Percentiles rank a stretch among this genome's conserved stretches.
These are phyloP conservation scores for Eupithecia subfuscata DNA, from an alignment of 2,888 invertebrate species.

Conservation along the genomic window DNA sequence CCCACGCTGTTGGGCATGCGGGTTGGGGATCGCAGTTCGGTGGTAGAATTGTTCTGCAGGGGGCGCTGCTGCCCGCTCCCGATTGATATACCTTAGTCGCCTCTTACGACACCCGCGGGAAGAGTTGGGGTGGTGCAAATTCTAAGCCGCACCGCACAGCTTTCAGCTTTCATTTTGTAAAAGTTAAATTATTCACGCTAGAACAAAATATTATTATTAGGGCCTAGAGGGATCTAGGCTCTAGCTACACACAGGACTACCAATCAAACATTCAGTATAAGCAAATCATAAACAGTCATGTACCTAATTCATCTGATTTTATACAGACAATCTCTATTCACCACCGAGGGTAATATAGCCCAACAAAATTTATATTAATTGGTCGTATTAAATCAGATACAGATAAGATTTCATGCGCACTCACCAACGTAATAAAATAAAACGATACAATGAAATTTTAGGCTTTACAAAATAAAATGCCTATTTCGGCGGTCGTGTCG, in stretches of 20 bases:
- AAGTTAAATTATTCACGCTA: background rate
- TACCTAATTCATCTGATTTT: background rate
- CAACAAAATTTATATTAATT: constrained; percentile 16
- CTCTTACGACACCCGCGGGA: too few relatives aligned
- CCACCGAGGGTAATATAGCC: background rate
- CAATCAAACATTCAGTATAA: background rate
- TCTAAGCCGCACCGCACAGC: too few relatives aligned
- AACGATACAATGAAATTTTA: constrained; percentile 43
- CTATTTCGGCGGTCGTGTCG: constrained; percentile 57
- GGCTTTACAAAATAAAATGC: constrained; percentile 50
- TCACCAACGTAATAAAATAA: constrained; percentile 38
- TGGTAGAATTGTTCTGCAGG: too few relatives aligned
- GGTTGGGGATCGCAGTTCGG: too few relatives aligned
- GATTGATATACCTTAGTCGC: too few relatives aligned
- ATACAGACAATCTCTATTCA: background rate
- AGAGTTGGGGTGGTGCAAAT: too few relatives aligned
- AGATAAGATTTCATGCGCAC: constrained; percentile 27
- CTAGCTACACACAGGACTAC: background rate
- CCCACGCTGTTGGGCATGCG: too few relatives aligned
- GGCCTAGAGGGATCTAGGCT: too few relatives aligned
- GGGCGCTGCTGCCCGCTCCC: too few relatives aligned
- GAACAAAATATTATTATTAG: background rate
- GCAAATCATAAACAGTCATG: background rate
- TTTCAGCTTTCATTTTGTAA: too few relatives aligned
- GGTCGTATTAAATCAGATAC: constrained; percentile 17